Base-by-base conservation (phyloP, 2,797 vertebrate species). In the Sebastes iracundus region DNA sequence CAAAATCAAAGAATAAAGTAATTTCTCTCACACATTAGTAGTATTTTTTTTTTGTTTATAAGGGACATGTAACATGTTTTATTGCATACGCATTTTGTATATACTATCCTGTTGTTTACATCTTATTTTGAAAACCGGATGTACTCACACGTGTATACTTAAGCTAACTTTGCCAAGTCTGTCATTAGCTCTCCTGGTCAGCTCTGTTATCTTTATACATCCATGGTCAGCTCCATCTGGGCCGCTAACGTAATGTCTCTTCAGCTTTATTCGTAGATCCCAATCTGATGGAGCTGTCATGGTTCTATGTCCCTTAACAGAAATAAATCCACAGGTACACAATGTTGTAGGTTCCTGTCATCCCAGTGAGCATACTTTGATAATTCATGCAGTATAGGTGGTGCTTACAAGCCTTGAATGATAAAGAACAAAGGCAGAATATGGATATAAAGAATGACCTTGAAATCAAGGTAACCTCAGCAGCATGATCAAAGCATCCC, bases 401-500 rank as follows among this genome's bases (percentile, higher is more conserved):
- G 35, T 68, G 62, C 77, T 59, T 81, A 58, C 61, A 76, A 53
- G 70, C 61, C 49, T 35, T 64, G 80, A 70, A 80, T 80, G 20
- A 79, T 42, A 75, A 83, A 72, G 68, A 83, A 86, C 52, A 86
- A 79, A 79, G 53, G n/a, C n/a, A 55, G 49, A 62, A 38, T 63
- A 75, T 20, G 64, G 69, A 85, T 82, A 33, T 28, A 63, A 84
- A 60, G 33, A 77, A 67, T 84, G 83, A 90, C 90, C 86, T 90
- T 87, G 76, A 64, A 84, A 78, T 83, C 59, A 81, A 78, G 78
- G 86, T 89, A 77, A 83, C 87, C 76, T 78, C 28, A 30, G 72
- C 68, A 23, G 75, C 68, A 2, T 61, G 81, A 91, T 89, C 83
- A 92, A 87, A 93, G 82, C 49, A 13, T 72, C 77, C 75, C 66